Conservation (phyloP, 2,888 invertebrate genomes). For the Flexamia atlantica region DNA sequence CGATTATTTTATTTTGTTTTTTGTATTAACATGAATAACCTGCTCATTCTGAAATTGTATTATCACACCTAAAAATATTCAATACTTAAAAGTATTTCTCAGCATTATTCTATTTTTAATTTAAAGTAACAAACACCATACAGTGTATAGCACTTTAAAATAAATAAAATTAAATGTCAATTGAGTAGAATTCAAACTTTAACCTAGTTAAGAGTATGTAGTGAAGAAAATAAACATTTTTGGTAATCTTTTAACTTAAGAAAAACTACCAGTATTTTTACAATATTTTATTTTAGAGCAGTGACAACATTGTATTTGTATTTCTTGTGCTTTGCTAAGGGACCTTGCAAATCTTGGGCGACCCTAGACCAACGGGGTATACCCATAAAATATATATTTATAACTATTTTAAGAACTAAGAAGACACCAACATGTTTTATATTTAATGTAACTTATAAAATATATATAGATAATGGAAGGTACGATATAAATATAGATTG, state of each 20-base stretch:
- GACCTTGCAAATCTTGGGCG: slow-evolving; percentile 32
- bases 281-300: slow-evolving; percentile 37
- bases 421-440: slow-evolving; percentile 62
- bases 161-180: slow-evolving; percentile 21
- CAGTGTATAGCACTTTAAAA: neutral
- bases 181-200: slow-evolving; percentile 29
- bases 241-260: slow-evolving; percentile 33
- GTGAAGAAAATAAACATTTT: slow-evolving; percentile 19
- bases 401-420: slow-evolving; percentile 60
- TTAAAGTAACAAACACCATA: slow-evolving; percentile 18
- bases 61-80: no score
- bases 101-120: neutral
- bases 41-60: no score
- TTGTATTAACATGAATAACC: neutral
- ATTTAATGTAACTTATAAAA: slow-evolving; percentile 48
- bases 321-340: slow-evolving; percentile 55
- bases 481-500: slow-evolving; percentile 46
- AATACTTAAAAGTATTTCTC: slow-evolving; percentile 12
- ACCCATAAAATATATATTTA: slow-evolving; percentile 47
- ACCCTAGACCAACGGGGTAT: slow-evolving; percentile 12
- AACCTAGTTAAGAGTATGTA: neutral
- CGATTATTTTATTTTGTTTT: neutral
- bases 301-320: slow-evolving; percentile 31
- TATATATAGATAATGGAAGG: slow-evolving; percentile 24
- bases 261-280: slow-evolving; percentile 53